A percentile compares a stretch with the other conserved stretches of the same genome.
Conservation (phyloP, 2,113 vertebrate species). For the Scartelaos histophorus region DNA sequence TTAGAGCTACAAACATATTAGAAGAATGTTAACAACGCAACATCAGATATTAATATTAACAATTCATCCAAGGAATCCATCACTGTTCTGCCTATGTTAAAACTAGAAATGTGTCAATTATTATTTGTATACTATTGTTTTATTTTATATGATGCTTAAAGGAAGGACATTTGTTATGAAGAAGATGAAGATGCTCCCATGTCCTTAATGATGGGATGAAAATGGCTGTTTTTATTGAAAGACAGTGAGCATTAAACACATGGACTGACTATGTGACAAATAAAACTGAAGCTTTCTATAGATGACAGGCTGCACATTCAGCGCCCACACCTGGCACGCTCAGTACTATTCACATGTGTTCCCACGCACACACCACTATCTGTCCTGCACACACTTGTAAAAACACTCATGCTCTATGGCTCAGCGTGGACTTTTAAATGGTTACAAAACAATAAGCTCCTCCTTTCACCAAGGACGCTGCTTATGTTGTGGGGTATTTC, state of each 20-base stretch:
- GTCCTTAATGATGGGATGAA: too few relatives aligned
- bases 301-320: constrained; percentile 33
- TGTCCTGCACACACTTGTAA: constrained; percentile 34
- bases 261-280: constrained; percentile 51
- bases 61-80: too few relatives aligned
- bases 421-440: constrained; percentile 41
- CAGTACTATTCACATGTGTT: constrained; percentile 53
- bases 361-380: constrained; percentile 54
- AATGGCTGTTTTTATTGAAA: constrained; percentile 9
- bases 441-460: constrained; percentile 66
- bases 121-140: not conserved
- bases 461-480: constrained; percentile 41
- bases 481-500: constrained; percentile 28
- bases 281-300: constrained; percentile 22
- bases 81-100: too few relatives aligned
- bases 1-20: too few relatives aligned
- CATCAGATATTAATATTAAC: too few relatives aligned
- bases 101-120: too few relatives aligned
- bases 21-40: too few relatives aligned
- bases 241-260: constrained; percentile 15
- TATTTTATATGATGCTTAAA: constrained; percentile 36
- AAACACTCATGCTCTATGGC: constrained; percentile 46
- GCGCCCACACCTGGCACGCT: constrained; percentile 56
- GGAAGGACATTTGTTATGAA: not conserved
- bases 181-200: too few relatives aligned